Base-by-base conservation (phyloP, 2,888 invertebrate species). In the Incurvaria masculella region DNA sequence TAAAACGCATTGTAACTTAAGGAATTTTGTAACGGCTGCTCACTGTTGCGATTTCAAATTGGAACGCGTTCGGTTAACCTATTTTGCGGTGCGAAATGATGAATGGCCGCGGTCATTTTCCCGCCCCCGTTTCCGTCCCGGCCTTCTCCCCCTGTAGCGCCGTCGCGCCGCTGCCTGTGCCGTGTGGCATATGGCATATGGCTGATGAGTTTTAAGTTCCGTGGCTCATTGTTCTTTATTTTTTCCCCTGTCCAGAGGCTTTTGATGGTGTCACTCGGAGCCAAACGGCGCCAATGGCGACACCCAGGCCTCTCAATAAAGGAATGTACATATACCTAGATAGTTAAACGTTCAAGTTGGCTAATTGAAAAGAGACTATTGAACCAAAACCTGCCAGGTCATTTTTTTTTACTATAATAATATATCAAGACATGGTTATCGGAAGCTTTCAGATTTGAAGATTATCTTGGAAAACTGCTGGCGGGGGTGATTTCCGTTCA, bases 91-190 rank as follows among this genome's bases (percentile, higher is more conserved):
- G 67, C 63, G 54, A 59, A 60, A 61, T 72, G 72, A 72, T 73
- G 68, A 67, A 73, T 71, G 69, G 62, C 57, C 55, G 59, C 61
- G 68, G 68, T 67, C 72, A 70, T 66, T 69, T 69, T 64, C 66
- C 65, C 62, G 62, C 61, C 60, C 60, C 57, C n/a, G n/a, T n/a
- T 11, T 33, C 3, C 33, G 33, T 33, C 14, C 33, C 10, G 23
- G n/a, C n/a, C n/a, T n/a, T n/a, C n/a, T n/a, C n/a, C n/a, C n/a
- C n/a, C n/a, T n/a, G n/a, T n/a, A n/a, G n/a, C n/a, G n/a, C n/a
- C n/a, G n/a, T n/a, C 33, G 33, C 4, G 8, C 3, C 14, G 33
- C 33, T 4, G 33, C 14, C 11, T 8, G 33, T 3, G 8, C 11
- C 33, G 14, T 33, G 33, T 14, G 3, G 14, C 33, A n/a, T n/a